Evolutionary conservation across 2,888 invertebrate genomes (phyloP), one percentile per base, ranked within the genome.

Genomic region (Spilosoma lubricipeda): DNA sequence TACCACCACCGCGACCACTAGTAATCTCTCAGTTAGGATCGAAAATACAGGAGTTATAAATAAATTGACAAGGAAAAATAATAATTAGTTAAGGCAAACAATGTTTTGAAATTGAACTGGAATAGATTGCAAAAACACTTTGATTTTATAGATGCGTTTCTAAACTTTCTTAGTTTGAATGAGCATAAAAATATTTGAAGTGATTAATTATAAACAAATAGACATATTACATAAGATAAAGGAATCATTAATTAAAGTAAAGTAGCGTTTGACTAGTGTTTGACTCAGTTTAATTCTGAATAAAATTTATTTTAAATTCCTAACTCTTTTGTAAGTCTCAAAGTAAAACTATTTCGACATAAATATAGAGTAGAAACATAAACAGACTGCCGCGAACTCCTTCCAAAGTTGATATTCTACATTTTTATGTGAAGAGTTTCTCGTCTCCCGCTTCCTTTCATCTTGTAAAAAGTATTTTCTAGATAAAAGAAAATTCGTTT

Each of bases 381-480:
- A 27, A 59, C 1, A 27, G 13, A 59, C 13, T 13, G 13, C 20
- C n/a, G 33, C 20, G 2, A 67, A 73, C 66, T 64, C 63, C 20
- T 23, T 39, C 23, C 30, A 59, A 74, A 70, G 56, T 70, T 75
- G 15, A 68, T 78, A 75, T 78, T 81, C 71, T 67, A 23, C 27
- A 68, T 77, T 76, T 52, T 72, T 78, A 30, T 23, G 48, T 63
- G 36, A 23, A 59, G 33, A 69, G 66, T 71, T 74, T 45, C 33
- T 59, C 11, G 70, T 59, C 45, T 63, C 67, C 33, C 20, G 63
- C 63, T 52, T 59, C n/a, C 36, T 74, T 72, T 18, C 42, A 30
- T 5, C 70, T 27, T 64, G 27, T 74, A 71, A 72, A 52, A 63
- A 64, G 65, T 65, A 36, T 33, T 70, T 74, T 70, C 64, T 23